Evolutionary conservation across 2,113 vertebrate species (phyloP).

Genomic region (Trogon surrucura): DNA sequence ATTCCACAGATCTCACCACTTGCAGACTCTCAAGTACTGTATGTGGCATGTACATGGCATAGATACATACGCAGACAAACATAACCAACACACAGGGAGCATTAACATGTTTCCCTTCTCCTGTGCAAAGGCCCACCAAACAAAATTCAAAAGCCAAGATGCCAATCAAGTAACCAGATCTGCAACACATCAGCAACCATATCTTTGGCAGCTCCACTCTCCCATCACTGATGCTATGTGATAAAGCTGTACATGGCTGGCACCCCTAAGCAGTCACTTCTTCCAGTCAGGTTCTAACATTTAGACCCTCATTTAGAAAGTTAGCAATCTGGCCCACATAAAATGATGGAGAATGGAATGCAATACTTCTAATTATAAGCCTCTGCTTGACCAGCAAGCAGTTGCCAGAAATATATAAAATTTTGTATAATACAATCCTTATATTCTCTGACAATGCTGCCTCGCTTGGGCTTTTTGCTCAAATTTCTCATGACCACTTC

Average conservation of each 20-base stretch:
- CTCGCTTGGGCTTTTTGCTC: neutral
- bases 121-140: neutral
- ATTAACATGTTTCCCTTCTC: neutral
- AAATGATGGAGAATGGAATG: neutral
- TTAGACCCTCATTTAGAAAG: neutral
- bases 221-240: neutral
- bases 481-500: neutral
- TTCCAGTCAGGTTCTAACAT: neutral
- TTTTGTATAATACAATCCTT: neutral
- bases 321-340: neutral
- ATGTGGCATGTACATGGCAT: rapidly evolving
- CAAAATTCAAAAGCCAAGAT: neutral
- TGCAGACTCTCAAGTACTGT: neutral
- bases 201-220: neutral
- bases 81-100: neutral
- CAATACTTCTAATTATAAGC: neutral
- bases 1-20: neutral
- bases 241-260: neutral
- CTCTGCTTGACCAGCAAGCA: neutral
- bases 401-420: neutral
- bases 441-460: rapidly evolving
- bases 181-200: neutral
- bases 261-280: neutral
- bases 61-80: neutral
- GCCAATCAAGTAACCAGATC: neutral